Evolutionary conservation across 2,888 invertebrate genomes (phyloP).

Genomic region (Amiota mariae): DNA sequence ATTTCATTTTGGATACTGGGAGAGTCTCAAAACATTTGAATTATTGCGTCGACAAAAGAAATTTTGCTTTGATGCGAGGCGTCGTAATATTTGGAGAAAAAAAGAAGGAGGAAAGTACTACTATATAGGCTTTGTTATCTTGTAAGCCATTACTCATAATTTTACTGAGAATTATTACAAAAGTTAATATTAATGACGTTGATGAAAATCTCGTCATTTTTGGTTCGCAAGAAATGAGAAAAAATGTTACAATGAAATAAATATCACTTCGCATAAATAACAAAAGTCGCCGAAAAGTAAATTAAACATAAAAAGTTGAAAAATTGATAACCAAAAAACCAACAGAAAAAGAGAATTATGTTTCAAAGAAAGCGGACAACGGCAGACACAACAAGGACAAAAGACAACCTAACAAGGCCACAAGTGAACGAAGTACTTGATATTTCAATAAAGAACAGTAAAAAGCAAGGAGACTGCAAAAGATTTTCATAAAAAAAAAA

Average conservation of each 20-base stretch:
- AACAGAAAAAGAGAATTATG: neutral
- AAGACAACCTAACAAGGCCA: too few species aligned
- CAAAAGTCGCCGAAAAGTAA: conserved; percentile 50
- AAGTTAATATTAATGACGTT: conserved; percentile 69
- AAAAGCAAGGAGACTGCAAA: too few species aligned
- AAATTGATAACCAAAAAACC: conserved; percentile 56
- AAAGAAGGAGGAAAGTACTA: conserved; percentile 17
- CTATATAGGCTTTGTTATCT: conserved; percentile 47
- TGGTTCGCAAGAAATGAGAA: conserved; percentile 38
- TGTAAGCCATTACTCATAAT: conserved; percentile 66
- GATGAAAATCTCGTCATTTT: conserved; percentile 68
- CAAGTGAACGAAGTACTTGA: too few species aligned
- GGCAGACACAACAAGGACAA: neutral
- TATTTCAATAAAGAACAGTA: too few species aligned
- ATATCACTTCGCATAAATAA: conserved; percentile 41
- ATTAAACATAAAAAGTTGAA: conserved; percentile 28
- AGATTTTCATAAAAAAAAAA: too few species aligned
- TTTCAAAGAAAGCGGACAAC: neutral
- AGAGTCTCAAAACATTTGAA: conserved; percentile 10
- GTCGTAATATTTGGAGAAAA: neutral
- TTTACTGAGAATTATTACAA: conserved; percentile 66
- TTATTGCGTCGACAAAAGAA: conserved; percentile 24
- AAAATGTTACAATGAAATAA: conserved; percentile 38
- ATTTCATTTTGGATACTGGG: too few species aligned
- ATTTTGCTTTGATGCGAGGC: neutral